These are phyloP conservation scores for Cotesia typhae DNA, from an alignment of 1,140 invertebrate genomes.

Conservation along the genomic window DNA sequence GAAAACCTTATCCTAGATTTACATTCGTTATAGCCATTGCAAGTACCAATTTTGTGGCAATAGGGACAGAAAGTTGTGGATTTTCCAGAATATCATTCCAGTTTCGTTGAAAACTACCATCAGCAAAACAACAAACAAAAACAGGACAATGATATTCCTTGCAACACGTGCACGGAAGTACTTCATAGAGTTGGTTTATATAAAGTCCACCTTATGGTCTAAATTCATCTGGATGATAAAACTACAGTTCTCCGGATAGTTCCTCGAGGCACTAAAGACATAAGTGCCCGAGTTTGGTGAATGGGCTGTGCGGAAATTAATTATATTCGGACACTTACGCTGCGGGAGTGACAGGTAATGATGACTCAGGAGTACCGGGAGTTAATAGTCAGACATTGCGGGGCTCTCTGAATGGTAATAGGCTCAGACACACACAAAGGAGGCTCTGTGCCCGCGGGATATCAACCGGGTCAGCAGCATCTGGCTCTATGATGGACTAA, in stretches of 20 bases:
- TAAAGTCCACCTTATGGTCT: slow-evolving; percentile 23
- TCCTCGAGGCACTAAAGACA: background rate
- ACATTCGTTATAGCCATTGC: too few relatives aligned
- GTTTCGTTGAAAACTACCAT: background rate
- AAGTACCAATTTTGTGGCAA: too few relatives aligned
- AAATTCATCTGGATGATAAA: background rate
- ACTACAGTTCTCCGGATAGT: background rate
- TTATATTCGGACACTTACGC: background rate
- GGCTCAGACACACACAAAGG: slow-evolving; percentile 14
- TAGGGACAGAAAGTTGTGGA: too few relatives aligned
- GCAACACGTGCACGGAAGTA: slow-evolving; percentile 42
- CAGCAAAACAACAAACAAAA: slow-evolving; percentile 8
- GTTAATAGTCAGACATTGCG: slow-evolving; percentile 18
- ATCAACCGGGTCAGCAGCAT: background rate
- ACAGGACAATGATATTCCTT: slow-evolving; percentile 37
- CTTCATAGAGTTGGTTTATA: slow-evolving; percentile 38
- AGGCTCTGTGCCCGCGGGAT: background rate
- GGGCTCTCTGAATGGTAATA: background rate
- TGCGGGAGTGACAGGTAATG: background rate
- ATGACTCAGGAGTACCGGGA: slow-evolving; percentile 11
- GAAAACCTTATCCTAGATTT: too few relatives aligned
- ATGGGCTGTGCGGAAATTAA: too few relatives aligned
- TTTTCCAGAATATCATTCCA: background rate
- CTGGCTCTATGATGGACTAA: background rate
- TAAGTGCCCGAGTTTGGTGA: slow-evolving; percentile 5